These are phyloP conservation scores for Nannobrachium achirus DNA, from an alignment of 2,113 vertebrate genomes.

Conservation along the genomic window DNA sequence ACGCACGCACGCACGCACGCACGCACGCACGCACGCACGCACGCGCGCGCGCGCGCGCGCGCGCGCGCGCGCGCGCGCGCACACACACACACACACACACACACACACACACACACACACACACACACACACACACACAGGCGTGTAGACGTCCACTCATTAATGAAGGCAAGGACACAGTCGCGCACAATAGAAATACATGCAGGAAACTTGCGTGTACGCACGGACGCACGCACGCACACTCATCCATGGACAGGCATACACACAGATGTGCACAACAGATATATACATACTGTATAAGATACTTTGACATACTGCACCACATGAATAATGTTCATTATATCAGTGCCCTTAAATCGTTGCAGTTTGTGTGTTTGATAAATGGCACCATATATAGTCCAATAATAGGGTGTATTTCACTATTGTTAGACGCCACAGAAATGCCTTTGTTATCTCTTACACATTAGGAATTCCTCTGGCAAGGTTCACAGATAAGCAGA, in stretches of 20 bases:
- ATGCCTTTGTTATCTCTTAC: too few species aligned
- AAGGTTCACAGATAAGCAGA: background rate
- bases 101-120: background rate
- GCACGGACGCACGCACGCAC: constrained; percentile 9
- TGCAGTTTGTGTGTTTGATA: background rate
- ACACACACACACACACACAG: background rate
- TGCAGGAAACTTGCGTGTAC: constrained; percentile 32
- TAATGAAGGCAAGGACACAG: constrained; percentile 46
- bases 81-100: background rate
- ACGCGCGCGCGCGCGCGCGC: too few species aligned
- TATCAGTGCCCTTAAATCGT: background rate
- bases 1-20: background rate
- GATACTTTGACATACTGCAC: background rate
- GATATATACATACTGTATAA: too few species aligned
- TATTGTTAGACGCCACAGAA: too few species aligned
- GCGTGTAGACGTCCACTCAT: constrained; percentile 39
- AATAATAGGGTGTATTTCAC: background rate
- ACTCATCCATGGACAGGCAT: background rate
- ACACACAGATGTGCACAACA: background rate
- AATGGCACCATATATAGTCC: constrained; percentile 16
- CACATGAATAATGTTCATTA: too few species aligned
- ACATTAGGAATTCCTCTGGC: too few species aligned
- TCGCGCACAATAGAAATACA: constrained; percentile 36
- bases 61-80: background rate
- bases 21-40: background rate